Evolutionary conservation across 2,113 vertebrate genomes (phyloP).

Genomic region (Coregonus clupeaformis): DNA sequence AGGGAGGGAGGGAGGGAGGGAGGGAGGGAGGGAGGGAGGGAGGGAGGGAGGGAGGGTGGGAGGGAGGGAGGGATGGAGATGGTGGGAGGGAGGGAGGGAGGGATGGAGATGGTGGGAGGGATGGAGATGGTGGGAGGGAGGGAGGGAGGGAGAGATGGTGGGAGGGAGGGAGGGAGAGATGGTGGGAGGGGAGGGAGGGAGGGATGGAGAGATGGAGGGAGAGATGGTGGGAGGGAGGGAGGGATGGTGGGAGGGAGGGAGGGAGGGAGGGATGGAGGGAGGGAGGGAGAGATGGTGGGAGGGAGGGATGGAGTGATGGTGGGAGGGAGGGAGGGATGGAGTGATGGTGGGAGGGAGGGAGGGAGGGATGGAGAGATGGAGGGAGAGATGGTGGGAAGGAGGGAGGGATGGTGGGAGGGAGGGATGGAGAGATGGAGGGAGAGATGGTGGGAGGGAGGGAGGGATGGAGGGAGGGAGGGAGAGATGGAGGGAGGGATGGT

Average conservation of each 20-base stretch:
- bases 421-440: conserved; percentile 74
- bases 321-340: conserved; percentile 87
- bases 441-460: conserved; percentile 50
- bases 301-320: conserved; percentile 71
- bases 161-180: too few relatives aligned
- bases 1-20: conserved; percentile 71
- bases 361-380: conserved; percentile 71
- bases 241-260: conserved; percentile 64
- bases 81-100: conserved; percentile 87
- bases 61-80: conserved; percentile 73
- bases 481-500: conserved; percentile 76
- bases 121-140: too few relatives aligned
- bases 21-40: conserved; percentile 72
- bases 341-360: conserved; percentile 55
- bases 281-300: conserved; percentile 64
- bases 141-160: too few relatives aligned
- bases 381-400: conserved; percentile 71
- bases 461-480: conserved; percentile 70
- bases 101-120: too few relatives aligned
- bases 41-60: conserved; percentile 61
- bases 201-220: too few relatives aligned
- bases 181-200: too few relatives aligned
- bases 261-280: conserved; percentile 71
- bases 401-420: conserved; percentile 81
- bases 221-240: conserved; percentile 86